Base-by-base conservation (phyloP, 1,140 invertebrate genomes). In the Ceratosolen fusciceps region DNA sequence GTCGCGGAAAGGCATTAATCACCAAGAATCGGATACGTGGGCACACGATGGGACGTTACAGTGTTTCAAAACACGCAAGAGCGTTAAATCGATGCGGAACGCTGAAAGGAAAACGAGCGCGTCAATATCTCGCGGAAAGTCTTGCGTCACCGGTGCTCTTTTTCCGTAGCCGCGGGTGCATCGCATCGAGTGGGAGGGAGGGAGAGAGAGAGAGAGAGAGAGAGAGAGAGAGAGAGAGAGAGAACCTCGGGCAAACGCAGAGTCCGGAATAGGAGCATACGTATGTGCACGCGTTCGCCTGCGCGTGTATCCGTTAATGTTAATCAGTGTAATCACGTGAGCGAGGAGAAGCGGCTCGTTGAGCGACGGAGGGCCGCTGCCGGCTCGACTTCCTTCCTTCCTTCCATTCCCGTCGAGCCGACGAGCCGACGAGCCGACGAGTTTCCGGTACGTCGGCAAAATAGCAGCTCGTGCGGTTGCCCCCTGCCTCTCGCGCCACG, bases 301-400 rank as follows among this genome's bases (percentile, higher is more conserved):
- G 19, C 31, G 31, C 47, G 67, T 34, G 9, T 4, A 8, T 47
- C 34, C 65, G 54, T 67, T 54, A 74, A 74, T 67, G 71, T 56
- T 78, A 74, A 81, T 81, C 75, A 54, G 80, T 43, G 54, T 52
- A 56, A 79, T 79, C 71, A 74, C 77, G 71, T 56, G 77, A 67
- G 71, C 70, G 60, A 73, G n/a, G 47, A 79, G 74, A 71, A 81
- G 60, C 80, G 78, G 80, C 58, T 83, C 80, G 78, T 62, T 80
- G 81, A 79, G 81, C 71, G 39, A 72, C 81, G 81, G 72, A 81
- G 81, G 81, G 73, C 80, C 75, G 81, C 71, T 80, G 73, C 80
- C 75, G 81, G 65, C 72, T 56, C 82, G 80, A 85, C 80, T 84
- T 84, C 83, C 83, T 83, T 85, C 83, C 83, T 83, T 85, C 82